Base-by-base conservation (phyloP, 2,888 invertebrate genomes). In the Craniophora ligustri region DNA sequence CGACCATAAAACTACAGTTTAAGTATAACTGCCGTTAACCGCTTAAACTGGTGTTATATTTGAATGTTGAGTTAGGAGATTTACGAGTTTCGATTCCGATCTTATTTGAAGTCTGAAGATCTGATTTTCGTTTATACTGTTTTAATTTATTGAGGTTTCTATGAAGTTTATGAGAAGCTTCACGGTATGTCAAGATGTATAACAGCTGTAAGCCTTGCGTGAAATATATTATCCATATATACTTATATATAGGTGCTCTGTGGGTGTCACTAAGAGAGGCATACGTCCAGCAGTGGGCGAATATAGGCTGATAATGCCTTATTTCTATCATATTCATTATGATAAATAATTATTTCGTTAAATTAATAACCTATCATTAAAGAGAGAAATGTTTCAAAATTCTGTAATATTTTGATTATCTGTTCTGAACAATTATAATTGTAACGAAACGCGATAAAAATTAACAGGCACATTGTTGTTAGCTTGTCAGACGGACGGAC, bases 81-180 rank as follows among this genome's bases (percentile, higher is more conserved):
- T 78, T 75, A 79, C 63, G 63, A 40, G 26, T 59, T 67, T 66
- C 65, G 72, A 72, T 74, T 74, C 54, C 6, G 13, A 57, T 55
- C 41, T 42, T 44, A 49, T 11, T 23, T 44, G 16, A 26, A 28
- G 23, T 7, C 36, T 42, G n/a, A n/a, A n/a, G n/a, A n/a, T n/a
- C 47, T 67, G 32, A 42, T 48, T 55, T 71, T 45, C 67, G 31
- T 48, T 47, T 28, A 31, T 18, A 23, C 35, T 6, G 32, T 31
- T 28, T 0, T 38, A 15, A 36, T 38, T 46, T 38, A 21, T 21
- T 41, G 32, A 26, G 5, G n/a, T 36, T 21, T 3, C 14, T 40
- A 15, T 16, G 5, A 31, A 39, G 11, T 61, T 50, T 61, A 28
- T 23, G 10, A 23, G 51, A 10, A 2, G 7, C 2, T 32, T 61